Evolutionary conservation across 2,888 invertebrate genomes (phyloP).

Genomic region (Catonia carolina): DNA sequence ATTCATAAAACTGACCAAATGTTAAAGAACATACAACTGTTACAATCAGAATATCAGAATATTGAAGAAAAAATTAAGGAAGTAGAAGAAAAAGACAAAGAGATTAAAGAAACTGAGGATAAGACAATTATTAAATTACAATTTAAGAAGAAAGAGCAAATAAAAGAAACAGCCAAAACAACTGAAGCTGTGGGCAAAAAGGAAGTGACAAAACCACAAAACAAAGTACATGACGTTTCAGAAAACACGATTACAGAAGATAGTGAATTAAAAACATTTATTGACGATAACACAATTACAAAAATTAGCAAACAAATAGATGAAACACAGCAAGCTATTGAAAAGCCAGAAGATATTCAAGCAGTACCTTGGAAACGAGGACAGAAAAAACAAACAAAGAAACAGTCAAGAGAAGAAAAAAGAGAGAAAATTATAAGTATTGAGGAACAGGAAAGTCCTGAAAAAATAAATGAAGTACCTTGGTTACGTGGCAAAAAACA

Average conservation of each 20-base stretch:
- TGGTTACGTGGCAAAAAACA: slow-evolving; percentile 2
- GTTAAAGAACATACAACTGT: too few relatives aligned
- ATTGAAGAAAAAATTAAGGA: slow-evolving; percentile 40
- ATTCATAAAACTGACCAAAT: too few relatives aligned
- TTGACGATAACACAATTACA: too few relatives aligned
- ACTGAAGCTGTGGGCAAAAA: too few relatives aligned
- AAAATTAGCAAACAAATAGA: background rate
- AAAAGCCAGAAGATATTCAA: background rate
- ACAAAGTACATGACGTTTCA: too few relatives aligned
- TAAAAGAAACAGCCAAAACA: too few relatives aligned
- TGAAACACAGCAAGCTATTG: background rate
- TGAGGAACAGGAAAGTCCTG: background rate
- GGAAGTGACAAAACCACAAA: too few relatives aligned
- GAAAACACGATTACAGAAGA: too few relatives aligned
- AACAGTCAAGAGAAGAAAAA: too few relatives aligned
- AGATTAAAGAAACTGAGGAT: background rate
- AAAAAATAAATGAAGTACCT: background rate
- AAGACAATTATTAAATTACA: background rate
- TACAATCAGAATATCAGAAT: slow-evolving; percentile 36
- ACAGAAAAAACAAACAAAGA: background rate
- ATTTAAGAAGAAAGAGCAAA: too few relatives aligned
- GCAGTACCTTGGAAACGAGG: slow-evolving; percentile 6
- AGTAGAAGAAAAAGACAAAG: slow-evolving; percentile 39
- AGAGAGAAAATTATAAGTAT: too few relatives aligned
- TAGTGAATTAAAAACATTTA: too few relatives aligned